Percentiles rank a stretch among this genome's conserved stretches.
Conservation (phyloP, 2,113 vertebrate species). For the Ramphastos sulfuratus region DNA sequence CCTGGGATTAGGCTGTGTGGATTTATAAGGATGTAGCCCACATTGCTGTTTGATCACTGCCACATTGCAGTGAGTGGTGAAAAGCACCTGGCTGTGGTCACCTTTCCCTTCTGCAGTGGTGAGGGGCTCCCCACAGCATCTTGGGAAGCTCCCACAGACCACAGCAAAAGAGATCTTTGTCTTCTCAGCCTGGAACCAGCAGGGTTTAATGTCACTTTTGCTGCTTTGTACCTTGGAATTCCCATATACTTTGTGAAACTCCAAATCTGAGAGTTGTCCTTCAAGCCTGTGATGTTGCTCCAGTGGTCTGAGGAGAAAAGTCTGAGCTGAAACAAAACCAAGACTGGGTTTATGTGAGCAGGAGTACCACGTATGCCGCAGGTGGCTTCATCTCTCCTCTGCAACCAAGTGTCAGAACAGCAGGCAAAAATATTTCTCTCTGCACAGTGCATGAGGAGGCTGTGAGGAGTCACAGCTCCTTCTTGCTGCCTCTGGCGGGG, state of each 20-base stretch:
- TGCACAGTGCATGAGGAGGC: not conserved
- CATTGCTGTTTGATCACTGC: not conserved
- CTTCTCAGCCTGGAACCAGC: not conserved
- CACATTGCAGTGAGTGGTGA: not conserved
- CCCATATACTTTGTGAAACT: not conserved
- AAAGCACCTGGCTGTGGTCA: not conserved
- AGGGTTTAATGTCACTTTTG: not conserved
- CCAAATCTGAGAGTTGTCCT: not conserved
- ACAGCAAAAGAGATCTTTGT: not conserved
- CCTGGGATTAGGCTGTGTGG: not conserved
- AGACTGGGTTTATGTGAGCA: not conserved
- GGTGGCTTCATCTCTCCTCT: not conserved
- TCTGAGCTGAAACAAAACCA: not conserved
- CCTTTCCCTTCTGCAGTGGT: not conserved
- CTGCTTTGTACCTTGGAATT: not conserved
- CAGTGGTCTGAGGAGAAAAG: not conserved
- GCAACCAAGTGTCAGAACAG: not conserved
- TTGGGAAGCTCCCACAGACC: not conserved
- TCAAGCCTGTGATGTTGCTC: not conserved
- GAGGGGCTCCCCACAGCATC: not conserved
- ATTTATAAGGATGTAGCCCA: not conserved
- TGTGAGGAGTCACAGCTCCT: not conserved
- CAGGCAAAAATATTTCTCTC: not conserved
- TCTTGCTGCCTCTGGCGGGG: constrained; percentile 21
- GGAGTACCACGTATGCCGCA: not conserved